Evolutionary conservation across 2,113 vertebrate genomes (phyloP).

Genomic region (Tichodroma muraria): DNA sequence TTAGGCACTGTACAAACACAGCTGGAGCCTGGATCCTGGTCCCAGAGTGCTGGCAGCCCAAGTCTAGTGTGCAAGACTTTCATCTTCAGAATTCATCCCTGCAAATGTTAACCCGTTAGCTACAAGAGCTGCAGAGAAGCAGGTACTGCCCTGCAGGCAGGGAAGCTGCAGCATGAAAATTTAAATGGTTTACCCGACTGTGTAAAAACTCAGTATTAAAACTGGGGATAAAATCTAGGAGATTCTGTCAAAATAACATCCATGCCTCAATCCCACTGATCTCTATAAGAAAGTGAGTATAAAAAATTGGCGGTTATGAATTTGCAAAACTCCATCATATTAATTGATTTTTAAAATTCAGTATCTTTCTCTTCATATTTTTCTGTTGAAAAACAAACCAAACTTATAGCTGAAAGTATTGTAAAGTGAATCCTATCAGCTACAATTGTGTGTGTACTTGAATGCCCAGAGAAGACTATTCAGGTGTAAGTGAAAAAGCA

Average conservation of each 20-base stretch:
- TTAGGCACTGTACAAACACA: conserved; percentile 25
- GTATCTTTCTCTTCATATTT: background rate
- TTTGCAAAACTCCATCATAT: background rate
- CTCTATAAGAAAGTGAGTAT: background rate
- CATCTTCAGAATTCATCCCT: background rate
- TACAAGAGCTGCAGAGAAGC: background rate
- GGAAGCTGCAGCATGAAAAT: background rate
- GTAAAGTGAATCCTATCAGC: background rate
- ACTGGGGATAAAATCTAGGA: background rate
- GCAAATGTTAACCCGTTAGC: background rate
- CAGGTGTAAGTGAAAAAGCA: background rate
- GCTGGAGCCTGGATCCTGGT: background rate
- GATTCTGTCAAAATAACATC: background rate
- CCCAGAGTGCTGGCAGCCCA: background rate
- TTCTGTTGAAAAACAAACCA: background rate
- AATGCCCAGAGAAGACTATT: background rate
- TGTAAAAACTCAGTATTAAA: background rate
- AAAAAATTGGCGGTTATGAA: background rate
- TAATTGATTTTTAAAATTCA: background rate
- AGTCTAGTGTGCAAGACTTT: background rate
- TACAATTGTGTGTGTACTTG: background rate
- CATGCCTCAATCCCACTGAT: background rate
- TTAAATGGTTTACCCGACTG: background rate
- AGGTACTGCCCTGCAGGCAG: background rate
- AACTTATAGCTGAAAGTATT: background rate